Conservation (phyloP, 2,113 vertebrate species). For the Montifringilla adamsi region DNA sequence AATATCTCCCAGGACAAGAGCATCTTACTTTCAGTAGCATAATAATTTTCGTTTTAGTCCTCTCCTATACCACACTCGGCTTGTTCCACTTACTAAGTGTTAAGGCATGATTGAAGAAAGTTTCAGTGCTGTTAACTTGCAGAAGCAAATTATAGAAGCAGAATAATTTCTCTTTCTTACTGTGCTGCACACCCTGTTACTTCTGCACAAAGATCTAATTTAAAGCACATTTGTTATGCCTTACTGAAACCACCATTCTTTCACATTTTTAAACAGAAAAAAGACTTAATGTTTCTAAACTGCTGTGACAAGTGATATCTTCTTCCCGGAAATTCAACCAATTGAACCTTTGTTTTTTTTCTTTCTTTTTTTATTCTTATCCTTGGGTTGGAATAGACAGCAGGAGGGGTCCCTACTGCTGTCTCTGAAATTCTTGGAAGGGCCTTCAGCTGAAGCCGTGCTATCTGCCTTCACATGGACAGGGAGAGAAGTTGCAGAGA, state of each 20-base stretch:
- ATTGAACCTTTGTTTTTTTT: background rate
- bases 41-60: background rate
- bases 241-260: background rate
- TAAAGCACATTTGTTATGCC: background rate
- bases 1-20: background rate
- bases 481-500: background rate
- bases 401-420: background rate
- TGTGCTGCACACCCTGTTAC: background rate
- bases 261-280: background rate
- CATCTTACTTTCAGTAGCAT: background rate
- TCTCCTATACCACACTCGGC: background rate
- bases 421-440: background rate
- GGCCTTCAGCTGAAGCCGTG: background rate
- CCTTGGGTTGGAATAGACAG: background rate
- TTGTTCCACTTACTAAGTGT: background rate
- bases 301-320: background rate
- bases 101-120: constrained; percentile 1
- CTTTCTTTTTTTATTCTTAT: background rate
- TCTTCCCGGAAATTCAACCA: background rate
- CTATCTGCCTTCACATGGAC: background rate
- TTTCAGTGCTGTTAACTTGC: background rate
- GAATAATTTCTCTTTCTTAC: constrained; percentile 6
- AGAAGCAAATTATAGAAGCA: constrained; percentile 10
- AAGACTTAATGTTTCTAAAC: background rate
- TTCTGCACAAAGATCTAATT: constrained; percentile 24